These are phyloP conservation scores for Actinia equina DNA, from an alignment of 64 coral and sea anemone species.

Conservation along the genomic window DNA sequence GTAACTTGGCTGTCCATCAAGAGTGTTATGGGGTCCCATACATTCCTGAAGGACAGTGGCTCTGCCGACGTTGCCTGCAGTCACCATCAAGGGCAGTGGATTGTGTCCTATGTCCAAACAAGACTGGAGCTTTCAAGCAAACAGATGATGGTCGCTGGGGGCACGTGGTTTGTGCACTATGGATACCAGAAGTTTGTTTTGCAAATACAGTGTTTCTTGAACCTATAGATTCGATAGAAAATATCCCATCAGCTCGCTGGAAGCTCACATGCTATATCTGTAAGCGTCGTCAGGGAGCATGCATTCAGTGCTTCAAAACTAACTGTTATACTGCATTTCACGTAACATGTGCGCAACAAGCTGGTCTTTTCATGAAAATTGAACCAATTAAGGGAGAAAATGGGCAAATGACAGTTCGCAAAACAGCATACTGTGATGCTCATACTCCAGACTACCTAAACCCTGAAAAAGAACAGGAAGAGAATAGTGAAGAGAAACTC, in stretches of 20 bases:
- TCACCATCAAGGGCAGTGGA: constrained; percentile 95
- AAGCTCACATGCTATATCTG: constrained; percentile 95
- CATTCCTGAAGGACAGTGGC: constrained; percentile 99
- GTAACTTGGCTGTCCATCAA: constrained; percentile 97
- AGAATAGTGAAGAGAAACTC: constrained; percentile 61
- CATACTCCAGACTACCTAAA: constrained; percentile 74
- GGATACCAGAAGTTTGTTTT: constrained; percentile 99
- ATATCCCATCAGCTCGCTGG: constrained; percentile 94
- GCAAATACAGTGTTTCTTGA: constrained; percentile 99
- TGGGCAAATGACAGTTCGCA: constrained; percentile 89
- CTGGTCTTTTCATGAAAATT: constrained; percentile 98
- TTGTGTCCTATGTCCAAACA: constrained; percentile 96
- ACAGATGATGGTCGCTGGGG: constrained; percentile 92
- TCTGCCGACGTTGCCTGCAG: constrained; percentile 92
- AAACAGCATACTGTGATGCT: constrained; percentile 93
- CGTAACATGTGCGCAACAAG: constrained; percentile 99
- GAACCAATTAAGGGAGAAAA: constrained; percentile 90
- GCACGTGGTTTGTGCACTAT: constrained; percentile 96
- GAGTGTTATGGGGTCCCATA: constrained; percentile 99
- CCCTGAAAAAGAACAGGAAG: constrained; percentile 68
- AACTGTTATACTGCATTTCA: constrained; percentile 99
- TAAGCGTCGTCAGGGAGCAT: constrained; percentile 87
- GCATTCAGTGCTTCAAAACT: constrained; percentile 98
- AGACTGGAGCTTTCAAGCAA: constrained; percentile 99
- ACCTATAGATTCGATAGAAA: constrained; percentile 98